Evolutionary conservation across 1,140 invertebrate genomes (phyloP).

Genomic region (Megathymus violae): DNA sequence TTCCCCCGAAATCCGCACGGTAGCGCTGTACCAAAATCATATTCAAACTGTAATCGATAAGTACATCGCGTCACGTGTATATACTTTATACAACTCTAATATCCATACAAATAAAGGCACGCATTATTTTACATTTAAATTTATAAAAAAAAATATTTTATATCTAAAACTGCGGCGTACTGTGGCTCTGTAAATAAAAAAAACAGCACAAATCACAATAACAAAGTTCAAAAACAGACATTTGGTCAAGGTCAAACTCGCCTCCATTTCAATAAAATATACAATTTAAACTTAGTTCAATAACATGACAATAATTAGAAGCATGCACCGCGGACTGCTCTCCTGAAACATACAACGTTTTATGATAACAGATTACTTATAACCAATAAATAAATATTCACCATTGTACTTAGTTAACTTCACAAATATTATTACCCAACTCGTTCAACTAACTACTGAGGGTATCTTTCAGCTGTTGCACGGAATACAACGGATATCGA

Average conservation of each 20-base stretch:
- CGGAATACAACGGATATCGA: no score
- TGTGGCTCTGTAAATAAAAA: conserved; percentile 41
- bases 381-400: no score
- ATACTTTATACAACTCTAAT: conserved; percentile 29
- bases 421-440: no score
- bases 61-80: neutral
- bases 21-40: no score
- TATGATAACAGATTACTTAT: neutral
- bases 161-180: conserved; percentile 8
- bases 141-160: conserved; percentile 20
- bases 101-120: conserved; percentile 19
- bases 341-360: conserved; percentile 51
- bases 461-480: no score
- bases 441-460: no score
- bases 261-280: conserved; percentile 78
- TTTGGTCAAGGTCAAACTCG: conserved; percentile 59
- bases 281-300: conserved; percentile 19
- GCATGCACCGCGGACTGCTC: conserved; percentile 50
- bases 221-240: conserved; percentile 69
- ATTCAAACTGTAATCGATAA: no score
- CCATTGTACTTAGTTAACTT: no score
- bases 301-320: conserved; percentile 22
- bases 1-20: no score
- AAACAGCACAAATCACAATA: conserved; percentile 42
- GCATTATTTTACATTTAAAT: conserved; percentile 35